phyloP scores from a whole-genome alignment of 2,888 invertebrate genomes.

The Standfussiana lucernea region DNA sequence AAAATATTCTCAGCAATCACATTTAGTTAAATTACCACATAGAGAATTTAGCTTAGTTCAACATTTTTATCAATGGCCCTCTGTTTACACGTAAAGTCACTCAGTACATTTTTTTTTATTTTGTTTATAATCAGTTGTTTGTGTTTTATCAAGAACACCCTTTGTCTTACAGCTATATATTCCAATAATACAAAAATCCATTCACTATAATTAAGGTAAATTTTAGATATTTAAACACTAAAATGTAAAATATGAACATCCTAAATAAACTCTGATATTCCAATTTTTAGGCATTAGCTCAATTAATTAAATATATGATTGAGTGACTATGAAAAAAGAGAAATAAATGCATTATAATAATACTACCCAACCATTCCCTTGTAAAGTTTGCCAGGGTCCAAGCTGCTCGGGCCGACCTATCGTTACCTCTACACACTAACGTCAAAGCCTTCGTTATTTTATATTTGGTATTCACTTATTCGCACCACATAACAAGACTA shows the following conservation, averaged over 20 bases:
- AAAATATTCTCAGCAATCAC: constrained; percentile 90
- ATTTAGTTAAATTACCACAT: constrained; percentile 90
- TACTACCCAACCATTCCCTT: constrained; percentile 88
- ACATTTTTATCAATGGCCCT: constrained; percentile 90
- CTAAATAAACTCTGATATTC: constrained; percentile 91
- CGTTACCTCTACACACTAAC: constrained; percentile 83
- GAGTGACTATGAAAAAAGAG: constrained; percentile 90
- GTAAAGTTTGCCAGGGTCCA: constrained; percentile 84
- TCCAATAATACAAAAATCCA: constrained; percentile 91
- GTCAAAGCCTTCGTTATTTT: constrained; percentile 87
- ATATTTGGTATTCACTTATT: constrained; percentile 90
- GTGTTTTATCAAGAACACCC: constrained; percentile 89
- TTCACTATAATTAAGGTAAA: constrained; percentile 91
- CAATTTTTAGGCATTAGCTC: constrained; percentile 90
- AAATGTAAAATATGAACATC: constrained; percentile 91
- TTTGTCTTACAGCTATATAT: constrained; percentile 89
- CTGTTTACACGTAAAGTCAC: constrained; percentile 91
- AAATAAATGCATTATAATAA: constrained; percentile 90
- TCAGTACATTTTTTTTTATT: constrained; percentile 89
- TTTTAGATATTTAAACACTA: constrained; percentile 91
- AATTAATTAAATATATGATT: constrained; percentile 89
- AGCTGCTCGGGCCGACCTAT: constrained; percentile 87
- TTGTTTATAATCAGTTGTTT: constrained; percentile 89
- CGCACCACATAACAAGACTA: constrained; percentile 90
- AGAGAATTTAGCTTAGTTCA: constrained; percentile 90